Conservation (phyloP, 2,797 vertebrate species). For the Xenopus petersii region DNA sequence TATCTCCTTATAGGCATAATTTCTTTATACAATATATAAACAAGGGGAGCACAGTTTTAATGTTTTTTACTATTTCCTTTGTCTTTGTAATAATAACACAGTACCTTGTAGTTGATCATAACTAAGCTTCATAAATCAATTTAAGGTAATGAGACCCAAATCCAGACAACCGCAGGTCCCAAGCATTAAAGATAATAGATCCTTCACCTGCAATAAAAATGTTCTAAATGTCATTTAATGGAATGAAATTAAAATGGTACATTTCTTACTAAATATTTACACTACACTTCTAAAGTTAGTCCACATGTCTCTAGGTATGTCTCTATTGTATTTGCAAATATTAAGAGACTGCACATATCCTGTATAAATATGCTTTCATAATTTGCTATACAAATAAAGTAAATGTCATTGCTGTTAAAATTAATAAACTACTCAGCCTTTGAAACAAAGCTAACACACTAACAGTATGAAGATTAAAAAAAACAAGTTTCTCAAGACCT, state of each 20-base stretch:
- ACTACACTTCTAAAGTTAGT: constrained; percentile 14
- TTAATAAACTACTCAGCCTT: constrained; percentile 29
- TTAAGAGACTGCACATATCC: constrained; percentile 41
- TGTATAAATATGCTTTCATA: constrained; percentile 47
- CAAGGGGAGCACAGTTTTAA: no score
- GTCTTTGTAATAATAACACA: no score
- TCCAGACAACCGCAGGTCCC: no score
- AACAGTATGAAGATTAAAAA: constrained; percentile 38
- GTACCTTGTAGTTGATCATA: no score
- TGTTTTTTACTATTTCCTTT: no score
- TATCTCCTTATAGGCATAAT: no score
- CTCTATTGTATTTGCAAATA: constrained; percentile 35
- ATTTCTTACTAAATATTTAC: not conserved
- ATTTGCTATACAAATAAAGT: constrained; percentile 46
- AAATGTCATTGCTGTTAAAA: constrained; percentile 41
- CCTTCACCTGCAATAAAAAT: no score
- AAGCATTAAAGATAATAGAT: no score
- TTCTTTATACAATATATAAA: no score
- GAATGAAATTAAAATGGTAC: not conserved
- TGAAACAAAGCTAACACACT: constrained; percentile 27
- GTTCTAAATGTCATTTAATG: not conserved
- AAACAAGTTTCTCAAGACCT: constrained; percentile 16
- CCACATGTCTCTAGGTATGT: constrained; percentile 10
- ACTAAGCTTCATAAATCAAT: no score
- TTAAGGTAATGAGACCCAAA: no score